These are phyloP conservation scores for Haliclystus octoradiatus DNA, from an alignment of 30 jellyfish, hydroid and myxozoan species.

Conservation along the genomic window DNA sequence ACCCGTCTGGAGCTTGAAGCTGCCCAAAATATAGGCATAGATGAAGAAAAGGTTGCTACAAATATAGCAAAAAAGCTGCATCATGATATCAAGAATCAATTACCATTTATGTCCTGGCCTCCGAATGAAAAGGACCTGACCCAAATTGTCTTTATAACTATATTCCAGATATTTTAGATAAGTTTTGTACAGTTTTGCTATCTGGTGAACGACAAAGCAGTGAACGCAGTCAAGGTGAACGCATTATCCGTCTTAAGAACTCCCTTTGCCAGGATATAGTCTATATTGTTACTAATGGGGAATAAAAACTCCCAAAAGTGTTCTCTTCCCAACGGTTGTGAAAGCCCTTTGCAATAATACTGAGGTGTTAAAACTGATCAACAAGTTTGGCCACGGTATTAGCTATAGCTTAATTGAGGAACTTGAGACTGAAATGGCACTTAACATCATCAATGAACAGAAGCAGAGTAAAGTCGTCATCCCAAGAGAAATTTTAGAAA, in stretches of 20 bases:
- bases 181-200: slow-evolving; percentile 9
- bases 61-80: slow-evolving; percentile 8
- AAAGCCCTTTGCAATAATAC: slow-evolving; percentile 27
- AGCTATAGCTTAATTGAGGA: slow-evolving; percentile 21
- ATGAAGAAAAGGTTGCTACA: slow-evolving; percentile 2
- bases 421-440: slow-evolving; percentile 21
- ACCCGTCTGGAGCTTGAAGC: background rate
- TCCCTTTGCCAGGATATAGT: slow-evolving; percentile 12
- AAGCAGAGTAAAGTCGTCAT: slow-evolving; percentile 11
- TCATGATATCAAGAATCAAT: slow-evolving; percentile 3
- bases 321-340: slow-evolving; percentile 21
- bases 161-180: slow-evolving; percentile 16
- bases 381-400: slow-evolving; percentile 21
- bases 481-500: slow-evolving; percentile 1
- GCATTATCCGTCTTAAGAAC: background rate
- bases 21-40: background rate
- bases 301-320: slow-evolving; percentile 15
- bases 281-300: slow-evolving; percentile 20
- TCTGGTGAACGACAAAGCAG: slow-evolving; percentile 2
- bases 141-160: background rate
- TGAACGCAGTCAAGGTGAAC: background rate
- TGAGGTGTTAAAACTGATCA: slow-evolving; percentile 18
- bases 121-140: slow-evolving; percentile 15
- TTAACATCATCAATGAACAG: slow-evolving; percentile 14
- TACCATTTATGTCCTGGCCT: slow-evolving; percentile 29